These are phyloP conservation scores for Ridgeia piscesae DNA, from an alignment of 1,140 invertebrate species.

Conservation along the genomic window DNA sequence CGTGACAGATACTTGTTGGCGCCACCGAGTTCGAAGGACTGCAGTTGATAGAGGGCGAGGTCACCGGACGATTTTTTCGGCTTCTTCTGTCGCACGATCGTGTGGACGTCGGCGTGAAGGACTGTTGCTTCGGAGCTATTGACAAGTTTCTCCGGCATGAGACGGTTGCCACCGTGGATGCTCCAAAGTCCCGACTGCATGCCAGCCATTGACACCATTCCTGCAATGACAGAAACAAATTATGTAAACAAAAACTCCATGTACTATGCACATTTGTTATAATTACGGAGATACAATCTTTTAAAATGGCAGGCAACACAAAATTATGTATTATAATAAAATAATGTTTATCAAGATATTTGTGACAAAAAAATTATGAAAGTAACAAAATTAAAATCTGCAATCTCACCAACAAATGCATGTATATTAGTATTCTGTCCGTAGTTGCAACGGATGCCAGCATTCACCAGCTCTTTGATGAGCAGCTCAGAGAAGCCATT, in stretches of 20 bases:
- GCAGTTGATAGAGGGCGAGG: not conserved
- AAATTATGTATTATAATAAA: no score
- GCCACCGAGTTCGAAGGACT: not conserved
- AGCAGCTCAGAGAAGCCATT: conserved; percentile 58
- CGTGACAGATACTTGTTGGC: conserved; percentile 18
- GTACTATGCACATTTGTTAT: no score
- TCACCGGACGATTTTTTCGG: not conserved
- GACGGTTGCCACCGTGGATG: conserved; percentile 67
- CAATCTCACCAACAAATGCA: conserved; percentile 65
- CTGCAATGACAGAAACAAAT: conserved; percentile 34
- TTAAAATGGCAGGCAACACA: no score
- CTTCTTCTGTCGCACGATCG: conserved; percentile 9
- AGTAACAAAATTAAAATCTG: not conserved
- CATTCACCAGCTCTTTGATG: conserved; percentile 65
- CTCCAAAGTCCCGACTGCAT: conserved; percentile 63
- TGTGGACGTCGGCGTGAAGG: not conserved
- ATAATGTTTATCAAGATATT: no score
- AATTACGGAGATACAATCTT: no score
- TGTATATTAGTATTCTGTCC: conserved; percentile 66
- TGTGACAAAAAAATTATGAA: no score
- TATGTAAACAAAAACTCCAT: no score
- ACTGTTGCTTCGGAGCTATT: conserved; percentile 35
- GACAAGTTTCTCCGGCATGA: conserved; percentile 58
- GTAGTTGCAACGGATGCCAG: conserved; percentile 66
- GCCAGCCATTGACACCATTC: conserved; percentile 64